These are phyloP conservation scores for Prietella phreatophila DNA, from an alignment of 2,113 vertebrate species.

Conservation along the genomic window DNA sequence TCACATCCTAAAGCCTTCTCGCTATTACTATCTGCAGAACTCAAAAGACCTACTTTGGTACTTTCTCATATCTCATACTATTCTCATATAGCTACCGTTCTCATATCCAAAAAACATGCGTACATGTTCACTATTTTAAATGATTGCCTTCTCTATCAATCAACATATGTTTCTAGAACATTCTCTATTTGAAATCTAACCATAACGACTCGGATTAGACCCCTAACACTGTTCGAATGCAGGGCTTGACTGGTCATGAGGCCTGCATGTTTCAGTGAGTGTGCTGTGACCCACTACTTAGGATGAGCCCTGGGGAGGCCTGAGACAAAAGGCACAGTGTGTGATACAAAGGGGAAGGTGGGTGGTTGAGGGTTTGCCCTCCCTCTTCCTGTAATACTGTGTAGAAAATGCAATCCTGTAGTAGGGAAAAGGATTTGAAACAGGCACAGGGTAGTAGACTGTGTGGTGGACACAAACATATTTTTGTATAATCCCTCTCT, in stretches of 20 bases:
- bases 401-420: background rate
- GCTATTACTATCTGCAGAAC: background rate
- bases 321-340: conserved; percentile 57
- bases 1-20: conserved; percentile 50
- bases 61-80: background rate
- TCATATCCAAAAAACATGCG: background rate
- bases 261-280: conserved; percentile 10
- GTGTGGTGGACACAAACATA: background rate
- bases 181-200: background rate
- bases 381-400: background rate
- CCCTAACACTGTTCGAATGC: conserved; percentile 32
- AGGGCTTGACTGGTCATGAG: conserved; percentile 23
- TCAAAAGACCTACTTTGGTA: background rate
- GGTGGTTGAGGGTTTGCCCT: background rate
- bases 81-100: background rate
- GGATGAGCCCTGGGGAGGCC: conserved; percentile 42
- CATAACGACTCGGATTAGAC: conserved; percentile 19
- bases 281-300: conserved; percentile 54
- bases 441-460: background rate
- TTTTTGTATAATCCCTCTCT: too few species aligned
- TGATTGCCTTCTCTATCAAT: background rate
- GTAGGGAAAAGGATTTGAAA: background rate
- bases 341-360: conserved; percentile 38
- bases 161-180: conserved; percentile 9
- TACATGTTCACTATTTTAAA: background rate